Conservation (phyloP, 1,140 invertebrate genomes). For the Neomicropteryx cornuta region DNA sequence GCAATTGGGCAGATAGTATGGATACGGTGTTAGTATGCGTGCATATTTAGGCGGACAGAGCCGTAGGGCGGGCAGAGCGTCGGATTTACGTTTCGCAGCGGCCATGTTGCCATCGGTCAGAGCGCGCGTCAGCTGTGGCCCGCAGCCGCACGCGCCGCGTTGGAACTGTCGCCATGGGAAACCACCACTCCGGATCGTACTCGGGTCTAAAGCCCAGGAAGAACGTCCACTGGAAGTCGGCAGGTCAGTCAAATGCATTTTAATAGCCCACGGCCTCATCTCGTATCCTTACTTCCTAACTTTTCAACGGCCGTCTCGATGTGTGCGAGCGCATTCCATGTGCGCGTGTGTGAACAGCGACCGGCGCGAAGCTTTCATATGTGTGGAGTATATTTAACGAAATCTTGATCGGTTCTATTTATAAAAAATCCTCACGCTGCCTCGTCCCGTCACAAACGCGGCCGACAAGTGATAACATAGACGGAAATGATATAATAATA, state of each 20-base stretch:
- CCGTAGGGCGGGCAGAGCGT: too few relatives aligned
- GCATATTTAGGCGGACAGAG: too few relatives aligned
- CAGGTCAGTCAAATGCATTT: conserved; percentile 40
- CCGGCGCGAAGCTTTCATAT: conserved; percentile 29
- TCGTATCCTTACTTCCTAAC: conserved; percentile 9
- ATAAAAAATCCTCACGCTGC: neutral
- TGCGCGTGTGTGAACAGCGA: conserved; percentile 32
- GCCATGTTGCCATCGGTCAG: neutral
- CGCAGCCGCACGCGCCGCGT: conserved; percentile 24
- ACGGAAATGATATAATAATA: too few relatives aligned
- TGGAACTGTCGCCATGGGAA: conserved; percentile 39
- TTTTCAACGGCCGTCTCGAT: conserved; percentile 8
- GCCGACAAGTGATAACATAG: too few relatives aligned
- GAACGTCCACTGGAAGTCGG: conserved; percentile 58
- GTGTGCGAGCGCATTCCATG: conserved; percentile 17
- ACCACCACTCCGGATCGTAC: conserved; percentile 33
- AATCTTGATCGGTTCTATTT: conserved; percentile 17
- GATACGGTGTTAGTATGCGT: too few relatives aligned
- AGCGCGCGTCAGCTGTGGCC: conserved; percentile 13
- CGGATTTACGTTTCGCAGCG: too few relatives aligned
- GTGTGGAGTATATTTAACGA: conserved; percentile 38
- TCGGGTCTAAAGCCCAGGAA: conserved; percentile 44
- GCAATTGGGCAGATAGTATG: too few relatives aligned
- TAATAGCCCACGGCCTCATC: conserved; percentile 8
- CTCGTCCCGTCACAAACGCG: too few relatives aligned